These are phyloP conservation scores for Drosophila nigrodunni DNA, from an alignment of 1,140 invertebrate species.

Conservation along the genomic window DNA sequence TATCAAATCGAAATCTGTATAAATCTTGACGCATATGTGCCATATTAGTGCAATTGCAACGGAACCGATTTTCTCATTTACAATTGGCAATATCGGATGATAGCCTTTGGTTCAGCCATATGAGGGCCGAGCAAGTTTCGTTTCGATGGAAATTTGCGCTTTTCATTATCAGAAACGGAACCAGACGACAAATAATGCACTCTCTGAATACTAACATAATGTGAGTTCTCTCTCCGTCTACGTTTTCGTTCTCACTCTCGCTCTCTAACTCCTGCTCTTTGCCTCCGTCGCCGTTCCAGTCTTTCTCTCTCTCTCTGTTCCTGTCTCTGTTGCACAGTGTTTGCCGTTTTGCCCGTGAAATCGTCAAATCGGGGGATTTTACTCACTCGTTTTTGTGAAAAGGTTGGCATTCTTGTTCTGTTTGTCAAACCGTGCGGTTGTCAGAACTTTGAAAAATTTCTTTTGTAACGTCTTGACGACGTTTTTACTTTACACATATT, in stretches of 20 bases:
- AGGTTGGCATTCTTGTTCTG: constrained; percentile 84
- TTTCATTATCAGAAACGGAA: constrained; percentile 46
- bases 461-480: constrained; percentile 37
- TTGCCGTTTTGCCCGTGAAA: constrained; percentile 22
- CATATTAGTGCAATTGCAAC: constrained; percentile 26
- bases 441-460: constrained; percentile 57
- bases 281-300: constrained; percentile 2
- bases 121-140: constrained; percentile 50
- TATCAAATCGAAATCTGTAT: background rate
- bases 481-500: constrained; percentile 20
- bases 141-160: constrained; percentile 40
- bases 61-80: constrained; percentile 41
- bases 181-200: constrained; percentile 35
- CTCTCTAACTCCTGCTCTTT: constrained; percentile 28
- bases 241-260: constrained; percentile 9
- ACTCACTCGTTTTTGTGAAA: constrained; percentile 69
- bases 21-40: constrained; percentile 25
- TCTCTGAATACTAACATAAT: background rate
- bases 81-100: constrained; percentile 18
- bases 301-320: constrained; percentile 13
- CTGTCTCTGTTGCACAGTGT: background rate
- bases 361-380: constrained; percentile 57
- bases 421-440: constrained; percentile 81
- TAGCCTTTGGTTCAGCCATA: constrained; percentile 14
- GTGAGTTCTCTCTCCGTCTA: background rate